Evolutionary conservation across 1,140 invertebrate species (phyloP).

Genomic region (Drosophila sulfurigaster): DNA sequence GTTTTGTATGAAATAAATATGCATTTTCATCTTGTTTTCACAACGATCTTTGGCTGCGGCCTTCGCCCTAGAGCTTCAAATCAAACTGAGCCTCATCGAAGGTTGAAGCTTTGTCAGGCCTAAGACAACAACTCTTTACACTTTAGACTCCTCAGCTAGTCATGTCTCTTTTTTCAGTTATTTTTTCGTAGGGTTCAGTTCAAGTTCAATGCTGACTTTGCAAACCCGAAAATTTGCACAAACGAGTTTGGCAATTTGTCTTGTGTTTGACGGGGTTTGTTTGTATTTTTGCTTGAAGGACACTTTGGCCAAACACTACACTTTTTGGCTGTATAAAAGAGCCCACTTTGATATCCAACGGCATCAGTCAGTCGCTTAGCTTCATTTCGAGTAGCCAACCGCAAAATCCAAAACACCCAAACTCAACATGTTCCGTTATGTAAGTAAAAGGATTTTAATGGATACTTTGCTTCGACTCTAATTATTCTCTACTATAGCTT

Average conservation of each 20-base stretch:
- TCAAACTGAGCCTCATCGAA: constrained; percentile 20
- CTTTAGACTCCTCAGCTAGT: background rate
- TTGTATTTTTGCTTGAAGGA: constrained; percentile 57
- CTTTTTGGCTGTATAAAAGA: constrained; percentile 62
- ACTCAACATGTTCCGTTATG: constrained; percentile 74
- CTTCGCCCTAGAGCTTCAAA: background rate
- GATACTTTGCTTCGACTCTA: background rate
- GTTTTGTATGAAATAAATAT: constrained; percentile 51
- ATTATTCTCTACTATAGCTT: constrained; percentile 32
- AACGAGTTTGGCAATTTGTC: constrained; percentile 63
- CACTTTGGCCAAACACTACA: constrained; percentile 43
- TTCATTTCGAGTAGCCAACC: constrained; percentile 41
- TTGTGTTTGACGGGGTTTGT: constrained; percentile 12
- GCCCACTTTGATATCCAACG: constrained; percentile 17
- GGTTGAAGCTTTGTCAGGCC: constrained; percentile 8
- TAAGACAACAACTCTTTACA: background rate
- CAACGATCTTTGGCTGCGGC: background rate
- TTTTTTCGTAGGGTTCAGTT: constrained; percentile 32
- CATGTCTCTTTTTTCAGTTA: too few relatives aligned
- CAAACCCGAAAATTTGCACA: constrained; percentile 22
- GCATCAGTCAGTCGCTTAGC: constrained; percentile 68
- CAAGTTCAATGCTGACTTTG: constrained; percentile 67
- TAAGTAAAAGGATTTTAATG: constrained; percentile 43
- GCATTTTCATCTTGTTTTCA: constrained; percentile 65
- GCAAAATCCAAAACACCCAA: constrained; percentile 12